phyloP scores from a whole-genome alignment of 2,888 invertebrate genomes.

The Serripes groenlandicus region DNA sequence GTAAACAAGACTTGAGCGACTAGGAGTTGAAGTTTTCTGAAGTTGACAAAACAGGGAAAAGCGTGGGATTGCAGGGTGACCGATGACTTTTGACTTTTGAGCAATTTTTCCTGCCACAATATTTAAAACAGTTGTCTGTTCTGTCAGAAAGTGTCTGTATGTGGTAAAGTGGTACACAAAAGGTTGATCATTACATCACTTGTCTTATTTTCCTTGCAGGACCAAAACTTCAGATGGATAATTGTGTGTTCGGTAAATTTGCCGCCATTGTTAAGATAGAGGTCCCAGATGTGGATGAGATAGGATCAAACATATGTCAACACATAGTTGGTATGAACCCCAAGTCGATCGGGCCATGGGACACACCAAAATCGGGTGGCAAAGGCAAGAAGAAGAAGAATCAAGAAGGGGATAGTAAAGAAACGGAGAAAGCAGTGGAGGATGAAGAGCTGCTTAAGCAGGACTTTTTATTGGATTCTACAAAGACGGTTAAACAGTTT shows the following conservation, averaged over 20 bases:
- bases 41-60: too few species aligned
- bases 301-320: constrained; percentile 92
- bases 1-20: too few species aligned
- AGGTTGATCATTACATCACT: constrained; percentile 7
- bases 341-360: constrained; percentile 73
- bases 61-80: too few species aligned
- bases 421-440: constrained; percentile 59
- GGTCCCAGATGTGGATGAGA: constrained; percentile 31
- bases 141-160: not conserved
- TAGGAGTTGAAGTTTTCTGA: too few species aligned
- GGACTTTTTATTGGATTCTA: constrained; percentile 94
- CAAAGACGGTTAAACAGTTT: constrained; percentile 91
- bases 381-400: constrained; percentile 88
- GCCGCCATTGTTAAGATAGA: constrained; percentile 89
- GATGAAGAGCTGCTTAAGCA: constrained; percentile 94
- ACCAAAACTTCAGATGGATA: constrained; percentile 56
- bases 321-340: constrained; percentile 92
- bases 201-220: constrained; percentile 41
- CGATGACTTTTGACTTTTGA: too few species aligned
- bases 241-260: constrained; percentile 90
- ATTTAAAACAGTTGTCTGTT: too few species aligned
- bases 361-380: constrained; percentile 62
- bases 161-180: too few species aligned
- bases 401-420: constrained; percentile 15
- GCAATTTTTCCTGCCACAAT: too few species aligned